Evolutionary conservation across 1,140 invertebrate species (phyloP), one percentile per base, ranked within the genome.

Genomic region (Dreissena rostriformis): DNA sequence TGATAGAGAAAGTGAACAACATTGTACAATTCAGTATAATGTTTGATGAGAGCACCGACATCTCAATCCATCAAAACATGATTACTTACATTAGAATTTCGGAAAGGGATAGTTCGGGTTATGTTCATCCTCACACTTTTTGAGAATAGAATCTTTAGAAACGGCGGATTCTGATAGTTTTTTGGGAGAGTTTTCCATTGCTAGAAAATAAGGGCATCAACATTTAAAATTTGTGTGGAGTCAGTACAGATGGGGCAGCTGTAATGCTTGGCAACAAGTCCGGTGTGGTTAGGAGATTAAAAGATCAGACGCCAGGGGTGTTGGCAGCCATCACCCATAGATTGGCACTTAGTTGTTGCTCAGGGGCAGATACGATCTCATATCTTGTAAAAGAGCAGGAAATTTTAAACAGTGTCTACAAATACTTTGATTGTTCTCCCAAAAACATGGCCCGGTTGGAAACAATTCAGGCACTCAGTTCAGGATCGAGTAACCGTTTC

Each of bases 201-300:
- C 51, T 74, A 14, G 51, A 51, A 17, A 74, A 74, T 22, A 63
- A 76, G 29, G 74, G 74, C 29, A 29, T 76, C 51, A 52, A 76
- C 51, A n/a, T 76, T 26, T 63, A 11, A 15, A 66, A 66, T 39
- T 52, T 76, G 15, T 29, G 29, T 65, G 84, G 78, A 70, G 65
- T 85, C 7, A 66, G 68, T 19, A 86, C 80, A 28, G 84, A 86
- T 79, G 82, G 78, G 55, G 85, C 87, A 57, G 73, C 76, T 63
- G 84, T 86, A 15, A 88, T 86, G 84, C 65, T 79, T 63, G 85
- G 87, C n/a, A 65, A 67, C 68, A 86, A 52, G 53, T 73, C 63
- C 66, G 82, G 84, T 75, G 87, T 86, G 61, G 85, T 85, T 17
- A 88, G 73, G 68, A 70, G 68, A 51, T 28, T 86, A 67, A 84